Evolutionary conservation across 2,113 vertebrate species (phyloP).

Genomic region (Ammodytes dubius): DNA sequence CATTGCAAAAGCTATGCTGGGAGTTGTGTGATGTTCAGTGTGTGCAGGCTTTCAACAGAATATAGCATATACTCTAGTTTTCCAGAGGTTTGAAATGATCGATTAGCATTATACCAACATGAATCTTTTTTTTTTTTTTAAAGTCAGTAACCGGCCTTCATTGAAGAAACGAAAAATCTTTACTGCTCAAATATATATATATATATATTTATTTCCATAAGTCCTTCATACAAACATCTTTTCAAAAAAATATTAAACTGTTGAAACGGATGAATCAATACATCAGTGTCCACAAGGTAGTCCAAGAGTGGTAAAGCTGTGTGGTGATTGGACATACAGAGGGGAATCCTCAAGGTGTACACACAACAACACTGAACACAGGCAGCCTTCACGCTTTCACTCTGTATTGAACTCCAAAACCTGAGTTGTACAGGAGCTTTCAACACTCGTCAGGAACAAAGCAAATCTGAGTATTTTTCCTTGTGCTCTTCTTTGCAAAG

Average conservation of each 20-base stretch:
- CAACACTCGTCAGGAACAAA: conserved; percentile 13
- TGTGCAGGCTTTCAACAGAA: background rate
- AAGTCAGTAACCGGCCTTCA: background rate
- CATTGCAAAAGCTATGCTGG: background rate
- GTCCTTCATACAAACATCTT: conserved; percentile 77
- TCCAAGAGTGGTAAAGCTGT: conserved; percentile 62
- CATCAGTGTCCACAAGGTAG: conserved; percentile 47
- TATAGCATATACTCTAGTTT: background rate
- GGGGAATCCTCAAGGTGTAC: conserved; percentile 38
- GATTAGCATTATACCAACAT: background rate
- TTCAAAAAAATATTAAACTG: conserved; percentile 70
- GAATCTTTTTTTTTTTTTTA: conserved; percentile 16
- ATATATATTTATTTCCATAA: conserved; percentile 76
- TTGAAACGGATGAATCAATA: conserved; percentile 64
- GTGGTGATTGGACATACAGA: conserved; percentile 48
- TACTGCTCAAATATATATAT: conserved; percentile 80
- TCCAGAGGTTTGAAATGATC: conserved; percentile 7
- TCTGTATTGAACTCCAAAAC: conserved; percentile 55
- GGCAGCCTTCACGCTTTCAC: conserved; percentile 36
- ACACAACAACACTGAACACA: conserved; percentile 16
- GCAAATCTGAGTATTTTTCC: conserved; percentile 27
- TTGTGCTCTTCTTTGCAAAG: conserved; percentile 56
- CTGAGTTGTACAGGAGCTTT: conserved; percentile 64
- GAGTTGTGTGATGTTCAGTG: background rate
- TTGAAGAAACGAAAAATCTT: conserved; percentile 21